Percentiles rank a stretch among this genome's conserved stretches.
Evolutionary conservation across 2,797 vertebrate genomes (phyloP).

Genomic region (Ptychobarbus kaznakovi): DNA sequence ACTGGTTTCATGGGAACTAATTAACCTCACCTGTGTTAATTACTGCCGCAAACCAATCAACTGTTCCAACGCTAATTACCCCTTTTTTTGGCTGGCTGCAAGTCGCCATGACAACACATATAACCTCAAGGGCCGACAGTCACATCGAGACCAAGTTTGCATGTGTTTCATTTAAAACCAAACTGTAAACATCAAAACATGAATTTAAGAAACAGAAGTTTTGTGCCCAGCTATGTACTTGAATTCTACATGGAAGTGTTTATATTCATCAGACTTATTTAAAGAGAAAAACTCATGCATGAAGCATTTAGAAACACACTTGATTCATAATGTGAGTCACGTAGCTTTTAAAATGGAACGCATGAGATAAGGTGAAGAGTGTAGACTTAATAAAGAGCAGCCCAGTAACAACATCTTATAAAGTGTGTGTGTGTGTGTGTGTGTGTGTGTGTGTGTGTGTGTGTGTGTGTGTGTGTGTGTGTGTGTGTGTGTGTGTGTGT

Average conservation of each 20-base stretch:
- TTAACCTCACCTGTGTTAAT: conserved; percentile 97
- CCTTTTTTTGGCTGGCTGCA: conserved; percentile 79
- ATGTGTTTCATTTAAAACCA: conserved; percentile 2
- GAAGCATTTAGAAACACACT: conserved; percentile 1
- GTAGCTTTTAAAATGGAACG: not conserved
- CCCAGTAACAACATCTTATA: conserved; percentile 17
- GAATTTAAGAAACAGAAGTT: not conserved
- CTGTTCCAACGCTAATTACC: conserved; percentile 85
- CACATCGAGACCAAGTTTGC: conserved; percentile 61
- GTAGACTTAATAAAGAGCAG: conserved; percentile 22
- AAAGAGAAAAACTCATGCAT: conserved; percentile 3
- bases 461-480: not conserved
- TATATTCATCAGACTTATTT: not conserved
- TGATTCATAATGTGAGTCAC: not conserved
- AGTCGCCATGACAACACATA: conserved; percentile 87
- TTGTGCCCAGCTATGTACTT: not conserved
- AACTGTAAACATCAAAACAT: conserved; percentile 20
- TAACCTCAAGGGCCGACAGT: conserved; percentile 71
- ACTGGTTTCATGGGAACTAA: conserved; percentile 89
- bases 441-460: conserved; percentile 13
- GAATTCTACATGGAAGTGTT: not conserved
- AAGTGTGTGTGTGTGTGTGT: conserved; percentile 3
- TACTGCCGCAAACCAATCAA: conserved; percentile 93
- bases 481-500: conserved; percentile 13
- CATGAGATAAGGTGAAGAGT: not conserved